Evolutionary conservation across 2,888 invertebrate species (phyloP).

Genomic region (Nymphalis polychloros): DNA sequence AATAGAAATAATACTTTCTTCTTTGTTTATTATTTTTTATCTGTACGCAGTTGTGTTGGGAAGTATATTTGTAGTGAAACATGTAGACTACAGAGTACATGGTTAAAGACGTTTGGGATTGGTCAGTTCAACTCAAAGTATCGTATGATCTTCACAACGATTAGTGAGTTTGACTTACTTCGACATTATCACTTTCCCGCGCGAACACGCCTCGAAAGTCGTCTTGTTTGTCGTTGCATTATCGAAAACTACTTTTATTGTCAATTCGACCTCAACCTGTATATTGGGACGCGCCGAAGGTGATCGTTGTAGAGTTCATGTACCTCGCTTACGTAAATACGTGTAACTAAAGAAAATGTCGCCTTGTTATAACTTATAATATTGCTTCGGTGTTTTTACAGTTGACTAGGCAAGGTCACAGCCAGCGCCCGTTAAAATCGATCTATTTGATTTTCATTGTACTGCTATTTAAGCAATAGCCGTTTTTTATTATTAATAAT

Average conservation of each 20-base stretch:
- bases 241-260: slow-evolving; percentile 72
- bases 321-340: slow-evolving; percentile 74
- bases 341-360: slow-evolving; percentile 65
- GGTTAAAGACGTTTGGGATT: neutral
- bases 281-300: slow-evolving; percentile 75
- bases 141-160: slow-evolving; percentile 6
- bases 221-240: slow-evolving; percentile 67
- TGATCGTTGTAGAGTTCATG: slow-evolving; percentile 67
- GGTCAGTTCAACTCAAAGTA: slow-evolving; percentile 9
- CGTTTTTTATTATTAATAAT: slow-evolving; percentile 31
- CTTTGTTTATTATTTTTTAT: neutral
- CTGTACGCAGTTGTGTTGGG: neutral
- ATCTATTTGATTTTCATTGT: slow-evolving; percentile 22
- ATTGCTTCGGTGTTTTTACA: slow-evolving; percentile 38
- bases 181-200: slow-evolving; percentile 52
- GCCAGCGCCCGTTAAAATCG: slow-evolving; percentile 22
- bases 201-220: slow-evolving; percentile 46
- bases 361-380: slow-evolving; percentile 34
- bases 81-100: too few relatives aligned
- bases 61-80: too few relatives aligned
- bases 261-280: slow-evolving; percentile 71
- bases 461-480: slow-evolving; percentile 12
- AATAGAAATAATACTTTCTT: neutral
- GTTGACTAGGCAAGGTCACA: slow-evolving; percentile 37
- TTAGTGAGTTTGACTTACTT: slow-evolving; percentile 22